Evolutionary conservation across 2,888 invertebrate genomes (phyloP).

Genomic region (Cerceris rybyensis): DNA sequence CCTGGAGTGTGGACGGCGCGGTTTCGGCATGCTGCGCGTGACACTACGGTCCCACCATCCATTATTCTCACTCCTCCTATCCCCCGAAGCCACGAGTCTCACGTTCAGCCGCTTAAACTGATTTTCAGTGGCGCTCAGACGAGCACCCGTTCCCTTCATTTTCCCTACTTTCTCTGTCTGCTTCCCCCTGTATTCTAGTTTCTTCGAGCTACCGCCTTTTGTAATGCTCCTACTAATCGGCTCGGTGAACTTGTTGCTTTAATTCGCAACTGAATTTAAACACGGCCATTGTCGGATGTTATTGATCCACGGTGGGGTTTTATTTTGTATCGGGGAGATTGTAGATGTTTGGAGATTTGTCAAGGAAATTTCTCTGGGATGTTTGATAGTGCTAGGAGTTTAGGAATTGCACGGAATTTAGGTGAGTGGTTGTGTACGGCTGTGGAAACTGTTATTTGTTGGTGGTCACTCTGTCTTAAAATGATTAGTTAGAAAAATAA

Average conservation of each 20-base stretch:
- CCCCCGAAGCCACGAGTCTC: conserved; percentile 13
- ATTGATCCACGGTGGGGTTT: too few species aligned
- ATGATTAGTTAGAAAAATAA: too few species aligned
- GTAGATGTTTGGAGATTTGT: too few species aligned
- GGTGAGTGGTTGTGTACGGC: too few species aligned
- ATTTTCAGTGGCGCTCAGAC: conserved; percentile 32
- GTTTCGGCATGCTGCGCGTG: conserved; percentile 74
- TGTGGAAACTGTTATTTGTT: too few species aligned
- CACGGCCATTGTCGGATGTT: too few species aligned
- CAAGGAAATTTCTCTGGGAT: too few species aligned
- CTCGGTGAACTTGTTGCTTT: not conserved
- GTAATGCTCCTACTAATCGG: not conserved
- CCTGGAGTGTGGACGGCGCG: conserved; percentile 72
- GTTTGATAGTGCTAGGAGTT: too few species aligned
- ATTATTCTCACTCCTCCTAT: conserved; percentile 66
- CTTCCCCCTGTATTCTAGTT: conserved; percentile 19
- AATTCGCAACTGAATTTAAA: too few species aligned
- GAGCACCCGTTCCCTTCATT: not conserved
- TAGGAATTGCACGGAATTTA: too few species aligned
- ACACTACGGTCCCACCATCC: conserved; percentile 75
- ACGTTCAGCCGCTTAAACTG: conserved; percentile 48
- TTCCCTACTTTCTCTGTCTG: conserved; percentile 34
- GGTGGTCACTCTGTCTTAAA: too few species aligned
- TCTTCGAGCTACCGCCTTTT: not conserved
- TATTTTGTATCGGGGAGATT: too few species aligned